Percentiles rank a stretch among this genome's conserved stretches.
Evolutionary conservation across 2,113 vertebrate genomes (phyloP).

Genomic region (Tragulus kanchil): DNA sequence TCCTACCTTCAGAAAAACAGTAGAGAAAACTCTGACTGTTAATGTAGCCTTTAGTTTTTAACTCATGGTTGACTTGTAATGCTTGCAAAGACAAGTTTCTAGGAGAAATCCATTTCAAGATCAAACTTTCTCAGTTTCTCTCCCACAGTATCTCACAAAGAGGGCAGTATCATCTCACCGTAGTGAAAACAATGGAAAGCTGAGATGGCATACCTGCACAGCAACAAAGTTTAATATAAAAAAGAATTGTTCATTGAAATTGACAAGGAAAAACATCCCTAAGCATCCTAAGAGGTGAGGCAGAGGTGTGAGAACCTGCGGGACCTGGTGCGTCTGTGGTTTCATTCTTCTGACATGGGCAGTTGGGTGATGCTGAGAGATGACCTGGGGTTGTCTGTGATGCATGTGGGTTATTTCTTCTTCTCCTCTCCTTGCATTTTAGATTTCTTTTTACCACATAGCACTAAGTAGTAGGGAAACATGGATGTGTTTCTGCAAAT

Average conservation of each 20-base stretch:
- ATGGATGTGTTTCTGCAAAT: conserved; percentile 30
- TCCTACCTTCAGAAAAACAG: conserved; percentile 8
- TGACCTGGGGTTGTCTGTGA: background rate
- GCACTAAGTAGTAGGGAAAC: background rate
- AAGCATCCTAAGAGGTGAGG: background rate
- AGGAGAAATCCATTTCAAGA: background rate
- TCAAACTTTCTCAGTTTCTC: background rate
- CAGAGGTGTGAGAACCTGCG: conserved; percentile 4
- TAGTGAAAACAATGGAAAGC: background rate
- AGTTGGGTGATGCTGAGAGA: background rate
- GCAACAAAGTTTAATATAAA: background rate
- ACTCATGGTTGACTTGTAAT: background rate
- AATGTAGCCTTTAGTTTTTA: background rate
- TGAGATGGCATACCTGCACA: background rate
- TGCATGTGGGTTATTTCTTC: background rate
- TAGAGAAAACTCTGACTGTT: background rate
- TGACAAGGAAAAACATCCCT: conserved; percentile 2
- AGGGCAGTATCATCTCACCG: background rate
- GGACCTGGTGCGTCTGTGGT: background rate
- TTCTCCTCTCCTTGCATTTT: background rate
- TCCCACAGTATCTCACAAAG: background rate
- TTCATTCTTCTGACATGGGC: conserved; percentile 11
- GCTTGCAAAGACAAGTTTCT: background rate
- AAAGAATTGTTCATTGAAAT: conserved; percentile 41
- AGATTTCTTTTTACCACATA: background rate